These are phyloP conservation scores for Cyphomyrus plagiostoma DNA, from an alignment of 2,113 vertebrate genomes.

Conservation along the genomic window DNA sequence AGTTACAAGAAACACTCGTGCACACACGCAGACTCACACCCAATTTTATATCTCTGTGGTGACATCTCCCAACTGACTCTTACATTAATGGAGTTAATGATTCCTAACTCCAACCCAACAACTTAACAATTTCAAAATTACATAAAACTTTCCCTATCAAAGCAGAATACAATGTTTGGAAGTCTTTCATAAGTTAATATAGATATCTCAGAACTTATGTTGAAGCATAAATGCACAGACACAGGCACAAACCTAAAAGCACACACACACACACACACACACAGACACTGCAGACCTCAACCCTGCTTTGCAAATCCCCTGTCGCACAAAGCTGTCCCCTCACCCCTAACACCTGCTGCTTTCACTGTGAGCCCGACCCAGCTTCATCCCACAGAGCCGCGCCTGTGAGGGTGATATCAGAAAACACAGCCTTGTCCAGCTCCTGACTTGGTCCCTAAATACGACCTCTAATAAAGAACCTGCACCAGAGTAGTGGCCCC, in stretches of 20 bases:
- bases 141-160: background rate
- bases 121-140: background rate
- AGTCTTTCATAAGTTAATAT: background rate
- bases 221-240: background rate
- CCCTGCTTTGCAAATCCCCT: background rate
- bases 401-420: slow-evolving; percentile 31
- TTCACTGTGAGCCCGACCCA: slow-evolving; percentile 55
- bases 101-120: background rate
- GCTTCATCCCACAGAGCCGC: slow-evolving; percentile 29
- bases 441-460: slow-evolving; percentile 10
- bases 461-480: slow-evolving; percentile 32
- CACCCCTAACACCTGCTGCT: slow-evolving; percentile 26
- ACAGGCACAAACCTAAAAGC: slow-evolving; percentile 14
- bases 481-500: slow-evolving; percentile 11
- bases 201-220: background rate
- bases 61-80: background rate
- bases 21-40: background rate
- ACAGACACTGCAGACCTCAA: slow-evolving; percentile 5
- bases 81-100: background rate
- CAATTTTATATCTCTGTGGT: background rate
- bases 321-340: background rate
- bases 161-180: background rate
- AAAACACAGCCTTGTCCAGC: slow-evolving; percentile 41
- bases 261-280: background rate
- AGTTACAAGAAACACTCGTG: background rate